A percentile compares a stretch with the other conserved stretches of the same genome.
phyloP scores from a whole-genome alignment of 2,888 invertebrate genomes.

The Archaeoteleia sp. region DNA sequence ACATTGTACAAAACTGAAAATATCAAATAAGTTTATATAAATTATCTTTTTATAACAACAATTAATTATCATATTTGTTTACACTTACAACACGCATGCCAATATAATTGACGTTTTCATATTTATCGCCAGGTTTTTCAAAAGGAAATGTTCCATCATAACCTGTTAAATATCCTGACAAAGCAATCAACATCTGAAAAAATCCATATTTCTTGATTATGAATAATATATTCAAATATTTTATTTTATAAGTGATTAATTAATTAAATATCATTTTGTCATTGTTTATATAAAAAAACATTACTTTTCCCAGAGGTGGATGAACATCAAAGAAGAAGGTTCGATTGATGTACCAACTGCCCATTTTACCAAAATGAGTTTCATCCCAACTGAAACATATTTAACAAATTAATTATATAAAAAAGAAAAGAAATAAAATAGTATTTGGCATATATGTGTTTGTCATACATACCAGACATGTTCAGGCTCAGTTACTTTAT shows the following conservation, averaged over 20 bases:
- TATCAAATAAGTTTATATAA: slow-evolving; percentile 1
- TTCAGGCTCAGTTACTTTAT: slow-evolving; percentile 92
- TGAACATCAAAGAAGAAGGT: slow-evolving; percentile 99
- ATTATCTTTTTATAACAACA: slow-evolving; percentile 15
- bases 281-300: slow-evolving; percentile 7
- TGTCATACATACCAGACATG: slow-evolving; percentile 89
- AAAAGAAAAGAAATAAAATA: slow-evolving; percentile 27
- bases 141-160: slow-evolving; percentile 96
- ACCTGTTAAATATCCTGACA: slow-evolving; percentile 93
- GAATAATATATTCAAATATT: background rate
- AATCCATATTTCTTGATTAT: background rate
- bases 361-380: slow-evolving; percentile 99
- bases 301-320: slow-evolving; percentile 96
- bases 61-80: background rate
- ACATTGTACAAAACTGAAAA: slow-evolving; percentile 90
- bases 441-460: slow-evolving; percentile 12
- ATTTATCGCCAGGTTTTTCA: slow-evolving; percentile 97
- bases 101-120: slow-evolving; percentile 89
- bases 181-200: slow-evolving; percentile 92
- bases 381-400: slow-evolving; percentile 90
- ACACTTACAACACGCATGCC: slow-evolving; percentile 93
- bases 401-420: too few species aligned
- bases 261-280: background rate
- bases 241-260: background rate
- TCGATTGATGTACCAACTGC: slow-evolving; percentile 97